These are phyloP conservation scores for Triplophysa yarkandensis DNA, from an alignment of 2,797 vertebrate genomes.

Conservation along the genomic window DNA sequence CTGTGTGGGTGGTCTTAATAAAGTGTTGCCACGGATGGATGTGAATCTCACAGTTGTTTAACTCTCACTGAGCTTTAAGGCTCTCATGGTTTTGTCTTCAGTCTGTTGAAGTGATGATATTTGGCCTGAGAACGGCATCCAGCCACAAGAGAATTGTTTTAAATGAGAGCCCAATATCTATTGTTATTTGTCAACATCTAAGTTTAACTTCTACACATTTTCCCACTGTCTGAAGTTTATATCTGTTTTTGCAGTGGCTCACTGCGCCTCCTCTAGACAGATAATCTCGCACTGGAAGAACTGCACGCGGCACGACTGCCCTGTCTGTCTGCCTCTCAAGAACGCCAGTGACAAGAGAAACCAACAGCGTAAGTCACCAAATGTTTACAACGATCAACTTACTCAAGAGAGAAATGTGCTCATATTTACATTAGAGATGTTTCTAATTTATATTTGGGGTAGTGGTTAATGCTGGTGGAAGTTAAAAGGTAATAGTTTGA, in stretches of 20 bases:
- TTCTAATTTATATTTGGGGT: not conserved
- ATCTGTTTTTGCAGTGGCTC: conserved; percentile 73
- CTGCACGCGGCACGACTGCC: conserved; percentile 97
- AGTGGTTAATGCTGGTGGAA: not conserved
- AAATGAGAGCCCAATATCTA: not conserved
- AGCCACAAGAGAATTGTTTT: not conserved
- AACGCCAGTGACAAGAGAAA: conserved; percentile 97
- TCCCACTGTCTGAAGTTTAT: too few relatives aligned
- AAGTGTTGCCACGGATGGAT: not conserved
- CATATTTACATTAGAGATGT: not conserved
- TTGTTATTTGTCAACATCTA: not conserved
- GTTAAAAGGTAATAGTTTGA: not conserved
- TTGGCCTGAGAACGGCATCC: not conserved
- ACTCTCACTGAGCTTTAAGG: conserved; percentile 12
- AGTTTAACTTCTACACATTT: too few relatives aligned
- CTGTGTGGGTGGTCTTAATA: not conserved
- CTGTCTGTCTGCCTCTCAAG: conserved; percentile 95
- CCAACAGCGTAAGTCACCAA: conserved; percentile 86
- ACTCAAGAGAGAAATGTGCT: not conserved
- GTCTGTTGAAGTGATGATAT: not conserved
- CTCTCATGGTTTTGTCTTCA: conserved; percentile 8
- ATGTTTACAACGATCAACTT: not conserved
- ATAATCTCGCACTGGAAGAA: conserved; percentile 99
- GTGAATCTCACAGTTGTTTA: conserved; percentile 36
- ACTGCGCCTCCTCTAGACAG: conserved; percentile 98